Evolutionary conservation across 2,888 invertebrate genomes (phyloP).

Genomic region (Thecocarcelia acutangulata): DNA sequence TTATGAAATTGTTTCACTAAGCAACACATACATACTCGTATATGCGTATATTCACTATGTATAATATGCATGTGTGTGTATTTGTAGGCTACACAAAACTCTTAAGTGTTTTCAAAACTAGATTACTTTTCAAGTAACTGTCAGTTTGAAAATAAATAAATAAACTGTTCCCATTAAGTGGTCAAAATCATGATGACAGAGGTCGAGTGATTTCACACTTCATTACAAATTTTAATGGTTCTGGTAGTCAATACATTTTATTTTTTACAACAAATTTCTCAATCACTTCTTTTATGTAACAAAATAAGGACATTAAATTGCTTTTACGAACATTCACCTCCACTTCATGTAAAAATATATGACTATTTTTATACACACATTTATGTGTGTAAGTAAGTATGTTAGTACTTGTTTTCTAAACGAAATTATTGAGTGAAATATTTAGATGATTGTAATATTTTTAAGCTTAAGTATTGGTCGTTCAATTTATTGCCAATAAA

Average conservation of each 20-base stretch:
- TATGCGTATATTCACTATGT: not conserved
- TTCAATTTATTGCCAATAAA: slow-evolving; percentile 67
- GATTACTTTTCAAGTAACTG: slow-evolving; percentile 22
- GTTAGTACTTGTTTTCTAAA: not conserved
- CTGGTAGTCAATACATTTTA: slow-evolving; percentile 34
- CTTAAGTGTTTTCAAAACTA: slow-evolving; percentile 40
- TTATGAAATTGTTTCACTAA: too few relatives aligned
- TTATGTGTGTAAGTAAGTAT: not conserved
- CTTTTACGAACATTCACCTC: not conserved
- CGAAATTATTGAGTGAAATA: too few relatives aligned
- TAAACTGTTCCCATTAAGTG: slow-evolving; percentile 62
- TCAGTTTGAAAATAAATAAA: slow-evolving; percentile 27
- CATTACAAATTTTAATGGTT: slow-evolving; percentile 65
- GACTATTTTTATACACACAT: not conserved
- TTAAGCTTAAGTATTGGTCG: slow-evolving; percentile 37
- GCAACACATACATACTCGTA: not conserved
- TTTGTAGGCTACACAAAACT: not conserved
- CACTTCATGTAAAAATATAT: slow-evolving; percentile 24
- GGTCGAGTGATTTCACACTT: slow-evolving; percentile 65
- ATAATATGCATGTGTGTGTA: too few relatives aligned
- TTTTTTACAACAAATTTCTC: slow-evolving; percentile 49
- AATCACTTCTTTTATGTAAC: slow-evolving; percentile 52
- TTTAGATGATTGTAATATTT: too few relatives aligned
- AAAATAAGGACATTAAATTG: slow-evolving; percentile 38
- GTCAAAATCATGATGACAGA: slow-evolving; percentile 55